phyloP scores from a whole-genome alignment of 1,140 invertebrate species.

The Bombus polaris region DNA sequence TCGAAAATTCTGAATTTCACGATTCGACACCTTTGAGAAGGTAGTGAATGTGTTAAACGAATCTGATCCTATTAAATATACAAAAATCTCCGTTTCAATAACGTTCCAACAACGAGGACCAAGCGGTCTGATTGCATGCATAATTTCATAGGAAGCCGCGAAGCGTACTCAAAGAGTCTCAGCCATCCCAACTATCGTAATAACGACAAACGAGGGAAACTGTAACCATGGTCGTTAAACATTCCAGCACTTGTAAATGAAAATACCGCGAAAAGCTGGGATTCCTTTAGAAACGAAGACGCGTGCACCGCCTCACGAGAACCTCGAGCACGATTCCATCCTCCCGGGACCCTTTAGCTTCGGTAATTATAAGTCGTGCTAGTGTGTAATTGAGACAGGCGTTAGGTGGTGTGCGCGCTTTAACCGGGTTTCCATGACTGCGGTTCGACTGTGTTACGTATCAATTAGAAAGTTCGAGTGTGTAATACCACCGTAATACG shows the following conservation, averaged over 20 bases:
- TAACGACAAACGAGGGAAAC: not conserved
- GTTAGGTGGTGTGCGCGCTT: not conserved
- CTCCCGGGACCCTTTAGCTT: not conserved
- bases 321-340: not conserved
- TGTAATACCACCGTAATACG: slow-evolving; percentile 7
- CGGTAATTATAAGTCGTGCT: slow-evolving; percentile 19
- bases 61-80: not conserved
- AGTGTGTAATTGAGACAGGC: slow-evolving; percentile 1
- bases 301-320: not conserved
- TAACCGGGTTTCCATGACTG: not conserved
- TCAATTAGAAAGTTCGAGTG: slow-evolving; percentile 41
- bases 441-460: slow-evolving; percentile 9
- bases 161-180: slow-evolving; percentile 6
- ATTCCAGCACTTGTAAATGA: not conserved
- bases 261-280: not conserved
- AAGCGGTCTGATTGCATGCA: not conserved
- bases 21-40: too few species aligned
- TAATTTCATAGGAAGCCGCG: not conserved
- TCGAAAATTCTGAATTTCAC: too few species aligned
- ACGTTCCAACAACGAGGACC: not conserved
- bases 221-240: not conserved
- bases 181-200: not conserved
- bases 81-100: not conserved
- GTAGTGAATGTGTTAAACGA: not conserved
- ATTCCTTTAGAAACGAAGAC: not conserved